Evolutionary conservation across 2,888 invertebrate species (phyloP), one percentile per base, ranked within the genome.

Genomic region (Athetis lepigone): DNA sequence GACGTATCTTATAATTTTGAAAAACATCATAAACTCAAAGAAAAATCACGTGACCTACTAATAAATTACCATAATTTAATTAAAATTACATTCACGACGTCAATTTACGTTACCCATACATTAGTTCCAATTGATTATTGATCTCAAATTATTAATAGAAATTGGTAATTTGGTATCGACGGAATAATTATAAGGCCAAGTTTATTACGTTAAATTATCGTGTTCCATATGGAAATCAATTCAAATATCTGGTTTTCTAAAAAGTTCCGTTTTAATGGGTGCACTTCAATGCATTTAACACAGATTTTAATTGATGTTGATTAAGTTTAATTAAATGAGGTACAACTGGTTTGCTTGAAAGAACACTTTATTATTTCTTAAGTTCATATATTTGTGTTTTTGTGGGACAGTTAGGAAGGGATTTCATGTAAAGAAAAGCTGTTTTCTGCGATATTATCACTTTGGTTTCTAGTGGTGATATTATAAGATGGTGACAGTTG

Each of bases 51-150:
- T 19, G 7, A 50, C 57, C 39, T 43, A 58, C 7, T 50, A n/a
- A 11, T 66, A 54, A 59, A 64, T 62, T 51, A 67, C 56, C 47
- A 25, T 66, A 57, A 68, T 70, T 67, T 70, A 59, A 76, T 67
- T 46, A 58, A 6, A 39, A 50, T 45, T 46, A 62, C 39, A 49
- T 63, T 71, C 56, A 55, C 16, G 42, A 50, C 60, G n/a, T 45
- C 29, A 43, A 62, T 47, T 69, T 47, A 33, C 23, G 19, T 49
- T 19, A 9, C 18, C 47, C 40, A 54, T 65, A 19, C 21, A 47
- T 59, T 51, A 50, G 55, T 33, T 27, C 42, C 21, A 52, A 27
- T 54, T 57, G 16, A 55, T 49, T 55, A 61, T 63, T 56, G 51
- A 27, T 56, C 19, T 33, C n/a, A 33, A 39, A 8, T 42, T 50